phyloP scores from a whole-genome alignment of 2,888 invertebrate species.

The Bembecia ichneumoniformis region DNA sequence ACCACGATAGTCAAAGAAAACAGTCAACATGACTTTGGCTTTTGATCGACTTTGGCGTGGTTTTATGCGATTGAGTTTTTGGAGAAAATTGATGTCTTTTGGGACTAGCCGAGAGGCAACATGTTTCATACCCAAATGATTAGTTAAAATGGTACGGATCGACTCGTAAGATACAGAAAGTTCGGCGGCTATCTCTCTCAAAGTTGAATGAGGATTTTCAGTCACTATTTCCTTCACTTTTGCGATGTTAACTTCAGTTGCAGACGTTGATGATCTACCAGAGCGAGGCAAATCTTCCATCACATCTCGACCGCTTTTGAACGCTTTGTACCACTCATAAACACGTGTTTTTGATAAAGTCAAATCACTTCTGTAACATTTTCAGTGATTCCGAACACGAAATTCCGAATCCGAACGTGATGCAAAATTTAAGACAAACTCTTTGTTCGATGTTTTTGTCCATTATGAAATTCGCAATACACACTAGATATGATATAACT shows the following conservation, averaged over 20 bases:
- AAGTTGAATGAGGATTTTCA: no score
- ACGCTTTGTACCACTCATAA: no score
- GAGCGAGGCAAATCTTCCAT: no score
- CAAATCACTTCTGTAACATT: not conserved
- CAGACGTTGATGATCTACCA: no score
- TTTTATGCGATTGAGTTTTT: slow-evolving; percentile 12
- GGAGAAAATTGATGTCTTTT: slow-evolving; percentile 12
- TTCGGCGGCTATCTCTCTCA: no score
- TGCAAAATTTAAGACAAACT: no score
- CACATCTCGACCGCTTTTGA: no score
- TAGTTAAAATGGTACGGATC: slow-evolving; percentile 10
- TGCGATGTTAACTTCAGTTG: no score
- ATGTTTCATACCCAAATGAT: slow-evolving; percentile 12
- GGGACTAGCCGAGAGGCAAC: slow-evolving; percentile 15
- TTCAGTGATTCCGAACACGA: not conserved
- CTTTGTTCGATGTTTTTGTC: not conserved
- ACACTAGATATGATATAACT: not conserved
- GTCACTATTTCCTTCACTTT: no score
- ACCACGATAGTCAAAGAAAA: no score
- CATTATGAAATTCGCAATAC: not conserved
- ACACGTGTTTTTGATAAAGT: slow-evolving; percentile 2
- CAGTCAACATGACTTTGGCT: not conserved
- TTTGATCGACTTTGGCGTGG: not conserved
- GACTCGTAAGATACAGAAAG: no score
- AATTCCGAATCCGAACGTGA: not conserved